These are phyloP conservation scores for Melangyna quadrimaculata DNA, from an alignment of 2,888 invertebrate species.

Conservation along the genomic window DNA sequence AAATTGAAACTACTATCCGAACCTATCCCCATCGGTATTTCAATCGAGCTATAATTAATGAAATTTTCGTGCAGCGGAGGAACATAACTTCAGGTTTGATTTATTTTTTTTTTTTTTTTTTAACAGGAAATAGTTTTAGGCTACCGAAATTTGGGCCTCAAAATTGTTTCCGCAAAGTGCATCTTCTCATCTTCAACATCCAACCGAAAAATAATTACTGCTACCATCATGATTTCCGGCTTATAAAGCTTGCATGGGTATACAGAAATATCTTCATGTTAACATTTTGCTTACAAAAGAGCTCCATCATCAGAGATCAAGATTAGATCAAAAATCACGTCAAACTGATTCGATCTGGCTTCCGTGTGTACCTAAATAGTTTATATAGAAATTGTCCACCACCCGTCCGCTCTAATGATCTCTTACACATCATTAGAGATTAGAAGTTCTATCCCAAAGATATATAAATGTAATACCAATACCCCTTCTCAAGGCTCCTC, in stretches of 20 bases:
- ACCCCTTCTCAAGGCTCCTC: constrained; percentile 16
- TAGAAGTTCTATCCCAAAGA: constrained; percentile 22
- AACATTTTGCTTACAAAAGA: constrained; percentile 37
- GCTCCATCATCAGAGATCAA: constrained; percentile 22
- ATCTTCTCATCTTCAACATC: neutral
- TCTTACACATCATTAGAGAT: constrained; percentile 60
- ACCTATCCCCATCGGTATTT: constrained; percentile 80
- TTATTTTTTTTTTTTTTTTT: too few relatives aligned
- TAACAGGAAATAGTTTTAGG: constrained; percentile 46
- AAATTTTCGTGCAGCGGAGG: constrained; percentile 73
- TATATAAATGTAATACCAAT: constrained; percentile 23
- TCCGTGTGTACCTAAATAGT: constrained; percentile 36
- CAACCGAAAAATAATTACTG: constrained; percentile 33
- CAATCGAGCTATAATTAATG: constrained; percentile 80
- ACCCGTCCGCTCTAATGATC: constrained; percentile 58
- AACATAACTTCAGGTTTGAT: constrained; percentile 48
- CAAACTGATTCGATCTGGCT: constrained; percentile 66
- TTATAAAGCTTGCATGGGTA: constrained; percentile 12
- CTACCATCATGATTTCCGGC: constrained; percentile 63
- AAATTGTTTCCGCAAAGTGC: constrained; percentile 22
- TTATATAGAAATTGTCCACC: constrained; percentile 38
- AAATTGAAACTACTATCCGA: constrained; percentile 73
- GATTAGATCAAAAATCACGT: constrained; percentile 66
- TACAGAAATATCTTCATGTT: neutral
- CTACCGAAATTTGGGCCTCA: constrained; percentile 20